Evolutionary conservation across 2,888 invertebrate genomes (phyloP).

Genomic region (Lasioglossum leucozonium): DNA sequence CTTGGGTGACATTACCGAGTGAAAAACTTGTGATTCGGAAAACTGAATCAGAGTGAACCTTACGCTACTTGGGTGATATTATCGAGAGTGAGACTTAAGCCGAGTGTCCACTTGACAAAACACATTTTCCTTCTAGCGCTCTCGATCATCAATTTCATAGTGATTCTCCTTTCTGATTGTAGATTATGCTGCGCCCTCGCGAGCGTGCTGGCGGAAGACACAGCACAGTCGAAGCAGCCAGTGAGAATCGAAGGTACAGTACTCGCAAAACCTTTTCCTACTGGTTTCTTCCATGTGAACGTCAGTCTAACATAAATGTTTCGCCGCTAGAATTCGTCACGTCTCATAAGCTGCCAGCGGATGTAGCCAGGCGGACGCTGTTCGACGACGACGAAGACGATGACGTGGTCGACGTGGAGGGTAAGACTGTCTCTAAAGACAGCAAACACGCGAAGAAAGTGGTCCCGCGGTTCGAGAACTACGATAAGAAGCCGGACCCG

Average conservation of each 20-base stretch:
- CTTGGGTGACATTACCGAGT: background rate
- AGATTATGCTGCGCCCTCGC: constrained; percentile 86
- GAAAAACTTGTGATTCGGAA: too few species aligned
- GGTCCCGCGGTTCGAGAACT: constrained; percentile 67
- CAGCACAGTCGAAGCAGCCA: constrained; percentile 57
- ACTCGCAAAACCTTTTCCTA: background rate
- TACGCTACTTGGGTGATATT: too few species aligned
- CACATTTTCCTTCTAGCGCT: too few species aligned
- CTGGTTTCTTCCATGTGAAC: background rate
- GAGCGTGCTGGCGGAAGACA: constrained; percentile 85
- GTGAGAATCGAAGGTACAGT: constrained; percentile 63
- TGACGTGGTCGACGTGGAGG: constrained; percentile 77
- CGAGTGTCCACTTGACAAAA: background rate
- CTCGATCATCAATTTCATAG: constrained; percentile 8
- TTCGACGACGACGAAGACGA: constrained; percentile 74
- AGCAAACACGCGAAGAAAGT: constrained; percentile 75
- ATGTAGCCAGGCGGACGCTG: constrained; percentile 79
- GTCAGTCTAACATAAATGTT: background rate
- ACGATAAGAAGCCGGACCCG: constrained; percentile 74
- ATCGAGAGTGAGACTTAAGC: background rate
- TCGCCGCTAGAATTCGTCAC: constrained; percentile 87
- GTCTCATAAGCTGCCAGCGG: constrained; percentile 89
- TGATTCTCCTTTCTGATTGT: constrained; percentile 83
- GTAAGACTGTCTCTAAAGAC: constrained; percentile 62
- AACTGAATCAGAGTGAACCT: too few species aligned